Evolutionary conservation across 2,797 vertebrate genomes (phyloP), one percentile per base, ranked within the genome.

Genomic region (Triplophysa yarkandensis): DNA sequence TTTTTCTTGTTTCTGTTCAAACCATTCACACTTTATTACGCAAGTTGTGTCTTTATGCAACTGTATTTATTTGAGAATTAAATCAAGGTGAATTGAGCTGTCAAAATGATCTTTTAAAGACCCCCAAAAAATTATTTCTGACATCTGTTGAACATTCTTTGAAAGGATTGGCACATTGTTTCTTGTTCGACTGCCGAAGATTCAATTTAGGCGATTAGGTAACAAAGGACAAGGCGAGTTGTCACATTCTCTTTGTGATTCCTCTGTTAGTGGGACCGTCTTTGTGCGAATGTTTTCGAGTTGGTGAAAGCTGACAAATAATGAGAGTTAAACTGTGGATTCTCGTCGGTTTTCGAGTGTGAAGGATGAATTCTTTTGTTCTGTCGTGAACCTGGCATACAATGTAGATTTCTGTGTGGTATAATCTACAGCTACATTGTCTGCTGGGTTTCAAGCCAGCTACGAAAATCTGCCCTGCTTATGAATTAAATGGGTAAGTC

Each of bases 331-430:
- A 80, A 74, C 50, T 43, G 70, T 63, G 58, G 74, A 81, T 62
- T 64, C 69, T 16, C 68, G 43, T 44, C 55, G 63, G 30, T 44
- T 71, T 63, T 52, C 46, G 11, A 74, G 27, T 67, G 61, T 69
- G 71, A 44, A 57, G 60, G 48, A 61, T 54, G 23, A 76, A 7
- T 77, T 55, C 55, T 78, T 85, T 93, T 93, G 93, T 92, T 93
- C 86, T 91, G 91, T 95, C 94, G 88, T 93, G 96, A 93, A 98
- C 97, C 97, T 98, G 95, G 97, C 97, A 99, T 95, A 98, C 96
- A 98, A 98, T 99, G 97, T 98, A 99, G 97, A 98, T 95, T 95
- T 94, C 97, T 99, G 97, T 99, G 95, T 98, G 94, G 91, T 87
- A 94, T 88, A 90, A 92, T 92, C 92, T 97, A 99, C 97, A 99